Conservation (phyloP, 2,888 invertebrate species). For the Agrotis ipsilon region DNA sequence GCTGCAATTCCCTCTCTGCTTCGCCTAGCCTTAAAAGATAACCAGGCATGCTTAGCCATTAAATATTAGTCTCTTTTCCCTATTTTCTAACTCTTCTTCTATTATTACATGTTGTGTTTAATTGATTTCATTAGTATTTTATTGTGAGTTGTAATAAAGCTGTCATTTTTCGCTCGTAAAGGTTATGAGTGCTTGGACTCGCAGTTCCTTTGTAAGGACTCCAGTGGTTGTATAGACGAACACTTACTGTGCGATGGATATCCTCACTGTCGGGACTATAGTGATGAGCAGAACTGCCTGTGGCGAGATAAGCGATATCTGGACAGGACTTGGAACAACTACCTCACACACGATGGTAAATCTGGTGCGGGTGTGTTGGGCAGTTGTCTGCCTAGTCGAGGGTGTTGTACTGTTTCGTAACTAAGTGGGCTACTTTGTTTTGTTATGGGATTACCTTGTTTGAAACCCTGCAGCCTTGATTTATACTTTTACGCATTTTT, state of each 20-base stretch:
- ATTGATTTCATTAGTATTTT: slow-evolving; percentile 39
- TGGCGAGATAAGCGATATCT: slow-evolving; percentile 83
- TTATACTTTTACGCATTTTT: slow-evolving; percentile 41
- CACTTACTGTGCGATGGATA: slow-evolving; percentile 91
- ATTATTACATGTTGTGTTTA: slow-evolving; percentile 41
- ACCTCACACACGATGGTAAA: slow-evolving; percentile 70
- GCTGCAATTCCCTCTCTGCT: slow-evolving; percentile 58
- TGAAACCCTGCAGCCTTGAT: slow-evolving; percentile 35
- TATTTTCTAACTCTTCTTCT: slow-evolving; percentile 50
- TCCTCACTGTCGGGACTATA: slow-evolving; percentile 92
- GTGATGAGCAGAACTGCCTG: slow-evolving; percentile 92
- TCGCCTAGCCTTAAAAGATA: slow-evolving; percentile 57
- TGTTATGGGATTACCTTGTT: slow-evolving; percentile 77
- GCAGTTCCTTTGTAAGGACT: slow-evolving; percentile 90
- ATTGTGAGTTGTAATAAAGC: slow-evolving; percentile 47
- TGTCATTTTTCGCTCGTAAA: slow-evolving; percentile 76
- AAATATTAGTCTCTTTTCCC: slow-evolving; percentile 51
- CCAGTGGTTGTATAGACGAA: slow-evolving; percentile 91
- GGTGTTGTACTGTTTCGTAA: slow-evolving; percentile 68
- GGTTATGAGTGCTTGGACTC: slow-evolving; percentile 83
- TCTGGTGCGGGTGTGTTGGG: slow-evolving; percentile 79
- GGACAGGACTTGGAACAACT: slow-evolving; percentile 56
- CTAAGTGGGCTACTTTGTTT: slow-evolving; percentile 72
- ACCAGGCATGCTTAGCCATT: slow-evolving; percentile 74
- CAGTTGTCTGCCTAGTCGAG: slow-evolving; percentile 71